Evolutionary conservation across 2,888 invertebrate genomes (phyloP).

Genomic region (Keiferia lycopersicella): DNA sequence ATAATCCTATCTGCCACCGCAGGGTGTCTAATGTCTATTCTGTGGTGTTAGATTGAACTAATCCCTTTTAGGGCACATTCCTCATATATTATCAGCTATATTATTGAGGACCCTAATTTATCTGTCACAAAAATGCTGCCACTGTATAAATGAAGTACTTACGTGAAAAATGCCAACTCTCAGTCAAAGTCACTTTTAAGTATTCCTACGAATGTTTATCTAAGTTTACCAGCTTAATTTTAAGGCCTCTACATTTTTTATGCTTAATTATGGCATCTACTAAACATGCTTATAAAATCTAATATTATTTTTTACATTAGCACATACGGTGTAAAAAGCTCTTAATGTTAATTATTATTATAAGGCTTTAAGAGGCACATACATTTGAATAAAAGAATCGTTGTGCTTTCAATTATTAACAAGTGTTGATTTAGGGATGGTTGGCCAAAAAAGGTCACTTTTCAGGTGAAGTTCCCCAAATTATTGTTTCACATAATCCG

Average conservation of each 20-base stretch:
- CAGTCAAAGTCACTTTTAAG: constrained; percentile 9
- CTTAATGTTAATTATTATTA: neutral
- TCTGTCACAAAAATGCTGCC: no score
- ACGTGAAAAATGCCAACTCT: constrained; percentile 16
- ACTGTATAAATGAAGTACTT: neutral
- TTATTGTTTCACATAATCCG: no score
- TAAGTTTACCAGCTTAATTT: neutral
- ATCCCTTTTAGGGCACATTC: no score
- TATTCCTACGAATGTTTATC: neutral
- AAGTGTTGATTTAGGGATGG: neutral
- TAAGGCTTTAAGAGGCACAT: neutral
- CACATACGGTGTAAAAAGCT: neutral
- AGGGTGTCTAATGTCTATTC: no score
- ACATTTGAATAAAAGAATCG: neutral
- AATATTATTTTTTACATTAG: neutral
- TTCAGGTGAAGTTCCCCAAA: no score
- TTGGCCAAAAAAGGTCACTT: neutral
- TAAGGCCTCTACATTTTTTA: neutral
- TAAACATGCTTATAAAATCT: neutral
- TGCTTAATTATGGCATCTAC: neutral
- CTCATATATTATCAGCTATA: no score
- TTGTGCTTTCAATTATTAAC: neutral
- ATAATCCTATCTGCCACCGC: no score
- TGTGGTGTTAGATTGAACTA: no score
- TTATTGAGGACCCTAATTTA: no score